Conservation (phyloP, 1,140 invertebrate genomes). For the Mycetomoellerius zeteki region DNA sequence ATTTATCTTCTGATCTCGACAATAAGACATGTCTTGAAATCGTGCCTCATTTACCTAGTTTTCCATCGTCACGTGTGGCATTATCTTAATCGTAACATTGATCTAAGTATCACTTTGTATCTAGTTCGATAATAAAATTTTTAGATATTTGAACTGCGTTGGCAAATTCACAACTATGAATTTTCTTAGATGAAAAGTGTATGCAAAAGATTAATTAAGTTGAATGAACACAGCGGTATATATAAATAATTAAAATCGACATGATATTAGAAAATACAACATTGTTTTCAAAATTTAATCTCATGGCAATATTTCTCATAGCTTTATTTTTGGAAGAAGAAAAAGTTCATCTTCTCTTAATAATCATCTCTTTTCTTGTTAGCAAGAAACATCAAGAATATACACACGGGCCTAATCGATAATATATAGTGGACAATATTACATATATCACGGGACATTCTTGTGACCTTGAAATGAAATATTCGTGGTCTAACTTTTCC, state of each 20-base stretch:
- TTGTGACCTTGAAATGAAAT: slow-evolving; percentile 73
- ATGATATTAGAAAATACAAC: not conserved
- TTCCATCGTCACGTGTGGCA: slow-evolving; percentile 13
- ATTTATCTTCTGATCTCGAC: slow-evolving; percentile 55
- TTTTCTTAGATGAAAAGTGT: not conserved
- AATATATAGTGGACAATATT: slow-evolving; percentile 20
- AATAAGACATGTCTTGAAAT: slow-evolving; percentile 33
- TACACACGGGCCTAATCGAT: slow-evolving; percentile 56
- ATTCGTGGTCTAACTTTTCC: slow-evolving; percentile 69
- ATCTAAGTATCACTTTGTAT: not conserved
- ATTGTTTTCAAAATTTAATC: not conserved
- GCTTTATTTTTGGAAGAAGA: not conserved
- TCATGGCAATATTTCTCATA: not conserved
- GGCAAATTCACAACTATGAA: not conserved
- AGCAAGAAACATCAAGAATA: not conserved
- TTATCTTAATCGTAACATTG: slow-evolving; percentile 20
- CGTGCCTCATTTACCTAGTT: slow-evolving; percentile 11
- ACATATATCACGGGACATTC: slow-evolving; percentile 52
- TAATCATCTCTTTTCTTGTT: not conserved
- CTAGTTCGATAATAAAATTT: not conserved
- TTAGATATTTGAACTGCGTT: not conserved
- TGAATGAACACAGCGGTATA: not conserved
- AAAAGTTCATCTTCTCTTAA: not conserved
- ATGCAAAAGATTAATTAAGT: not conserved
- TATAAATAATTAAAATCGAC: not conserved